Evolutionary conservation across 2,888 invertebrate genomes (phyloP).

Genomic region (Lymantria dispar): DNA sequence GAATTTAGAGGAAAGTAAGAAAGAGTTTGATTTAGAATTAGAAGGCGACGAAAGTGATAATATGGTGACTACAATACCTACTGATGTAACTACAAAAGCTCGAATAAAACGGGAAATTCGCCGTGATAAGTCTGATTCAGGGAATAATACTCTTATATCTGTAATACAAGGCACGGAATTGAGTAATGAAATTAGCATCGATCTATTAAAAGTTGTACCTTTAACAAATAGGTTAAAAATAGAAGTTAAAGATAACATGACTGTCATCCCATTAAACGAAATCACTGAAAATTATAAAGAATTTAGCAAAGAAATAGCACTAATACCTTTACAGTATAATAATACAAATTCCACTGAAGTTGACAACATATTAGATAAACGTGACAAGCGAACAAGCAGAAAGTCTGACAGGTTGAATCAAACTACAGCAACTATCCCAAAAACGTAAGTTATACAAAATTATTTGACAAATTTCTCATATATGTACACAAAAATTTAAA

Average conservation of each 20-base stretch:
- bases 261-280: constrained; percentile 57
- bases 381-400: constrained; percentile 76
- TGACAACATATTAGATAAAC: constrained; percentile 60
- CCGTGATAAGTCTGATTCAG: constrained; percentile 51
- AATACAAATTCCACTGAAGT: constrained; percentile 71
- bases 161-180: constrained; percentile 32
- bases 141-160: constrained; percentile 47
- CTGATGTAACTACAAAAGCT: constrained; percentile 32
- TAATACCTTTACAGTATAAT: constrained; percentile 62
- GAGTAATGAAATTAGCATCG: constrained; percentile 47
- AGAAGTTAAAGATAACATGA: constrained; percentile 9
- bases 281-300: constrained; percentile 21
- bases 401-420: constrained; percentile 77
- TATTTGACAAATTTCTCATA: background rate
- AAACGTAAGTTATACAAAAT: constrained; percentile 59
- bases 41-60: constrained; percentile 44
- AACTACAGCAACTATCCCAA: constrained; percentile 74
- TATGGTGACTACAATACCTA: constrained; percentile 20
- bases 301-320: constrained; percentile 52
- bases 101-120: constrained; percentile 56
- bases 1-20: constrained; percentile 46
- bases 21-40: constrained; percentile 47
- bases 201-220: constrained; percentile 66
- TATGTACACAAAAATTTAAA: no score
- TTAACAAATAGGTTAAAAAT: constrained; percentile 29